Evolutionary conservation across 2,888 invertebrate species (phyloP).

Genomic region (Priocnemis perturbator): DNA sequence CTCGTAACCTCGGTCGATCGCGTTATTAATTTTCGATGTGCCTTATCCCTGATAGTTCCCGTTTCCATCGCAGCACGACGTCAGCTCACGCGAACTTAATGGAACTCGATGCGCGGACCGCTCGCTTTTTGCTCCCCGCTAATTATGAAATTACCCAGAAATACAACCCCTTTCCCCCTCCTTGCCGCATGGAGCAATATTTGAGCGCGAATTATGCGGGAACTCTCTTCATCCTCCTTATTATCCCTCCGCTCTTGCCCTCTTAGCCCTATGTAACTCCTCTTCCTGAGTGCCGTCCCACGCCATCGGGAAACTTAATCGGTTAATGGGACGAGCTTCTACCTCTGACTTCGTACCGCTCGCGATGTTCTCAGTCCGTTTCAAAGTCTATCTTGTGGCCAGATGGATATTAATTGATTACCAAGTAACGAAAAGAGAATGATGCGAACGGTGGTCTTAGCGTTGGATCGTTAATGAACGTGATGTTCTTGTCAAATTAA

Average conservation of each 20-base stretch:
- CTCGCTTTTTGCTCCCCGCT: slow-evolving; percentile 45
- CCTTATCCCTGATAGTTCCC: slow-evolving; percentile 36
- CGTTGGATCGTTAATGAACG: no score
- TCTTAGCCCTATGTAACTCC: slow-evolving; percentile 10
- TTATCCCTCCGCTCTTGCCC: slow-evolving; percentile 45
- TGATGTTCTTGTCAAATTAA: no score
- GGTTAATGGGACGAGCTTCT: slow-evolving; percentile 52
- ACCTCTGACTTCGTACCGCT: slow-evolving; percentile 29
- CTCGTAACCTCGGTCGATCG: slow-evolving; percentile 33
- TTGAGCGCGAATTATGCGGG: slow-evolving; percentile 60
- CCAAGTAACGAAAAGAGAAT: neutral
- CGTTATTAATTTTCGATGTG: slow-evolving; percentile 51
- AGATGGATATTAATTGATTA: slow-evolving; percentile 31
- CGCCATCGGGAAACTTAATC: slow-evolving; percentile 50
- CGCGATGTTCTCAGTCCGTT: slow-evolving; percentile 29
- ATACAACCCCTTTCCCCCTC: slow-evolving; percentile 33
- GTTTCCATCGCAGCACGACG: slow-evolving; percentile 32
- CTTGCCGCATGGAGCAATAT: slow-evolving; percentile 42
- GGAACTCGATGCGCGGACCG: slow-evolving; percentile 33
- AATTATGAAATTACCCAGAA: slow-evolving; percentile 57
- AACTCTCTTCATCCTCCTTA: slow-evolving; percentile 61
- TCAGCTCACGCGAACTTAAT: slow-evolving; percentile 40
- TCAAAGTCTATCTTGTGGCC: slow-evolving; percentile 1
- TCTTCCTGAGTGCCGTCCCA: slow-evolving; percentile 29
- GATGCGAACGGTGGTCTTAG: no score